phyloP scores from a whole-genome alignment of 1,140 invertebrate genomes.

The Philotrypesis tridentata region DNA sequence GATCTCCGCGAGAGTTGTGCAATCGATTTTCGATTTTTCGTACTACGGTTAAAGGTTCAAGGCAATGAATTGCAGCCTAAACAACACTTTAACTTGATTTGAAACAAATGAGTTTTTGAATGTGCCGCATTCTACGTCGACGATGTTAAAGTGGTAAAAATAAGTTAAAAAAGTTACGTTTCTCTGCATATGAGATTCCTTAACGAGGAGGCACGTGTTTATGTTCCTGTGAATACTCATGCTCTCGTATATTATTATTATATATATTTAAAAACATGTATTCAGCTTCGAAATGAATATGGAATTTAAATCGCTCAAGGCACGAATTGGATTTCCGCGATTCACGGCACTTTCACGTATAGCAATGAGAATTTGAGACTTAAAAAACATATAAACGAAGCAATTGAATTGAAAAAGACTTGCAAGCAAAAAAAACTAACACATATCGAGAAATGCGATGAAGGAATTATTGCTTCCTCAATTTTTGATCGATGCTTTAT shows the following conservation, averaged over 20 bases:
- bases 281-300: slow-evolving; percentile 5
- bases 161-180: neutral
- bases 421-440: slow-evolving; percentile 20
- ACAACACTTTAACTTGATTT: neutral
- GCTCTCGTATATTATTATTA: neutral
- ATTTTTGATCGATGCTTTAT: slow-evolving; percentile 41
- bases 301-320: neutral
- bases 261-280: neutral
- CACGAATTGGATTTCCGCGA: neutral
- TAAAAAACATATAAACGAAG: slow-evolving; percentile 25
- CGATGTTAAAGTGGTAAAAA: no score
- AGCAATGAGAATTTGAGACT: slow-evolving; percentile 43
- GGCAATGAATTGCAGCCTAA: neutral
- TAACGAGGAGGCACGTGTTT: neutral
- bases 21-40: neutral
- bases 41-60: neutral
- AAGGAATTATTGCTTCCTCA: slow-evolving; percentile 5
- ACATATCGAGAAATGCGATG: slow-evolving; percentile 37
- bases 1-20: neutral
- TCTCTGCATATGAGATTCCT: neutral
- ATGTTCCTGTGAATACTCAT: slow-evolving; percentile 3
- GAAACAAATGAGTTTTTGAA: neutral
- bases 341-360: slow-evolving; percentile 20
- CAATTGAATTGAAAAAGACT: slow-evolving; percentile 33
- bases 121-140: neutral